These are phyloP conservation scores for Laspeyria flexula DNA, from an alignment of 2,888 invertebrate genomes.

Conservation along the genomic window DNA sequence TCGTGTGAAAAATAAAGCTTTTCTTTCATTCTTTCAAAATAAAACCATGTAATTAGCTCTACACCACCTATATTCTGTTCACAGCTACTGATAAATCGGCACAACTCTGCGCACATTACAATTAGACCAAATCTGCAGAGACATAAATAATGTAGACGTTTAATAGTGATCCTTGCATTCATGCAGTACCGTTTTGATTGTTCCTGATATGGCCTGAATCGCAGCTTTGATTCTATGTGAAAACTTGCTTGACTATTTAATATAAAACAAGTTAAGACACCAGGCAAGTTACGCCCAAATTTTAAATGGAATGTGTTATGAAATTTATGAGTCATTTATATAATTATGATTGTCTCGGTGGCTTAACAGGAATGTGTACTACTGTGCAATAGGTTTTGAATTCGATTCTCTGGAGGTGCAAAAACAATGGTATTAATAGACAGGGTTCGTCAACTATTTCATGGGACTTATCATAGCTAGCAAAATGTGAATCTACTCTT, in stretches of 20 bases:
- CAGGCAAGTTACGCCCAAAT: conserved; percentile 1
- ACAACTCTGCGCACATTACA: conserved; percentile 71
- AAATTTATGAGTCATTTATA: neutral
- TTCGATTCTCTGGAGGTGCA: too few relatives aligned
- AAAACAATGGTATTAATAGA: too few relatives aligned
- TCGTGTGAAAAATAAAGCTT: too few relatives aligned
- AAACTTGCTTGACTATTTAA: conserved; percentile 16
- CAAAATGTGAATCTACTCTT: too few relatives aligned
- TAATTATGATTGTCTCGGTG: too few relatives aligned
- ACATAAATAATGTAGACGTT: conserved; percentile 69
- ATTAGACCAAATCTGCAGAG: conserved; percentile 71
- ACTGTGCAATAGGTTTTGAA: too few relatives aligned
- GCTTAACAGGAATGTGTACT: too few relatives aligned
- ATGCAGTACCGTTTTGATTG: conserved; percentile 41
- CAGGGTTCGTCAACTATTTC: too few relatives aligned
- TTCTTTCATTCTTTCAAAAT: too few relatives aligned
- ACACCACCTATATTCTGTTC: conserved; percentile 32
- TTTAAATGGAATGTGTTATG: neutral
- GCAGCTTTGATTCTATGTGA: conserved; percentile 19
- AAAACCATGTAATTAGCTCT: too few relatives aligned
- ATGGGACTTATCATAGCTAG: too few relatives aligned
- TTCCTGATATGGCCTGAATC: conserved; percentile 41
- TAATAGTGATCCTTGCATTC: conserved; percentile 60
- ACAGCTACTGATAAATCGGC: conserved; percentile 64
- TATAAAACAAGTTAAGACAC: too few relatives aligned